A percentile compares a stretch with the other conserved stretches of the same genome.
Evolutionary conservation across 2,888 invertebrate genomes (phyloP).

Genomic region (Dendrolimus houi): DNA sequence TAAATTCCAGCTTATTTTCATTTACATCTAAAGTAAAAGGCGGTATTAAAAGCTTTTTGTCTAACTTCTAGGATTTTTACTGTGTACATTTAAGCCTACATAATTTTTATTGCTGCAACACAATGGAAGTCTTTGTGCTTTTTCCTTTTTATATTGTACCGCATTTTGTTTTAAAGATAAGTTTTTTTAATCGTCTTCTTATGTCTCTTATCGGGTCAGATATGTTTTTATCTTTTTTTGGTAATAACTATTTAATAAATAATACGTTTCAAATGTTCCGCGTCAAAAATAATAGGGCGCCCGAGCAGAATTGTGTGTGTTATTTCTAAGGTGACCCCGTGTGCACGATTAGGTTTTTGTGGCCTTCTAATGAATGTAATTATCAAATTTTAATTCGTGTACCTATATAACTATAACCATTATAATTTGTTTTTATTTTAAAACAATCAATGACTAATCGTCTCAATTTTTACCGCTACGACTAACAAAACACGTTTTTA

Average conservation of each 20-base stretch:
- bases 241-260: too few relatives aligned
- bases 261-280: constrained; percentile 8
- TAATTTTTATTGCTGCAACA: too few relatives aligned
- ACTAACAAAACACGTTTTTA: constrained; percentile 14
- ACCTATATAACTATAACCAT: constrained; percentile 12
- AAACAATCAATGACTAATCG: constrained; percentile 18
- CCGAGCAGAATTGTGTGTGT: constrained; percentile 26
- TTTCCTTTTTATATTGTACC: too few relatives aligned
- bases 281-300: constrained; percentile 11
- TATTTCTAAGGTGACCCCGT: constrained; percentile 31
- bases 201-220: too few relatives aligned
- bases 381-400: background rate
- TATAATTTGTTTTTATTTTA: constrained; percentile 14
- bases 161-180: too few relatives aligned
- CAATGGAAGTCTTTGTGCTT: too few relatives aligned
- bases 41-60: too few relatives aligned
- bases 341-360: constrained; percentile 22
- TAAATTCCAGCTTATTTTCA: background rate
- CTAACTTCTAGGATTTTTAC: too few relatives aligned
- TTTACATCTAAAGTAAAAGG: background rate
- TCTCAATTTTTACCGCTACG: constrained; percentile 14
- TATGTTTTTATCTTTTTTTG: too few relatives aligned
- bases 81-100: too few relatives aligned
- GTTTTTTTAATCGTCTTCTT: too few relatives aligned
- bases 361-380: constrained; percentile 9